Base-by-base conservation (phyloP, 2,113 vertebrate species). In the Sclerurus mexicanus region DNA sequence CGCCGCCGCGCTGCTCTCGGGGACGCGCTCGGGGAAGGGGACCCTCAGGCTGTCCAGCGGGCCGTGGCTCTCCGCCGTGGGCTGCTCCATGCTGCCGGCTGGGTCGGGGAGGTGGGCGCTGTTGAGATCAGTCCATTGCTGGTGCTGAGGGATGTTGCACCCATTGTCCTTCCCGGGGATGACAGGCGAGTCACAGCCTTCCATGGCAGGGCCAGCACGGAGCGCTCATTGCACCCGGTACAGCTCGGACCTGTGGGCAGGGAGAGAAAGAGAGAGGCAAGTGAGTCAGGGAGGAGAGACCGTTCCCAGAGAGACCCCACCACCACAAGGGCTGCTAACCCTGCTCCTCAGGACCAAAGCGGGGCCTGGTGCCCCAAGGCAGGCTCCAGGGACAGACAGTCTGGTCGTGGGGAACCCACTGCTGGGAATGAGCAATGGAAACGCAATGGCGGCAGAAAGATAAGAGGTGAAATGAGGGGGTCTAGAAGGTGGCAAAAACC, bases 121-220 rank as follows among this genome's bases (percentile, higher is more conserved):
- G 98, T 98, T 98, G 98, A 98, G 98, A 98, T 99, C 98, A 98
- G 99, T 99, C 99, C 99, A 99, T 98, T 99, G 99, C 98, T 99
- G 98, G 98, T 99, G 99, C 98, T 98, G 98, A 98, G 98, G 96
- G 98, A 98, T 98, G 97, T 99, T 97, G 95, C 99, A 99, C 98
- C 99, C 99, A 99, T 99, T 99, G 98, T 99, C 99, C 99, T 99
- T 99, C 99, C 99, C 99, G 98, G 99, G 99, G 99, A 99, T 98
- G 98, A 99, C 98, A 93, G 99, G 99, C 98, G 99, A 99, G 99
- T 99, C 99, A 99, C 99, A 99, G 99, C 99, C 99, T 99, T 99
- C 99, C 99, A 99, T 99, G 99, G 98, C 98, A 98, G 99, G 98
- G 99, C 98, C 98, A 98, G 99, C 99, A 98, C 98, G 99, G 99